These are phyloP conservation scores for Nycteola revayana DNA, from an alignment of 2,888 invertebrate species.

Conservation along the genomic window DNA sequence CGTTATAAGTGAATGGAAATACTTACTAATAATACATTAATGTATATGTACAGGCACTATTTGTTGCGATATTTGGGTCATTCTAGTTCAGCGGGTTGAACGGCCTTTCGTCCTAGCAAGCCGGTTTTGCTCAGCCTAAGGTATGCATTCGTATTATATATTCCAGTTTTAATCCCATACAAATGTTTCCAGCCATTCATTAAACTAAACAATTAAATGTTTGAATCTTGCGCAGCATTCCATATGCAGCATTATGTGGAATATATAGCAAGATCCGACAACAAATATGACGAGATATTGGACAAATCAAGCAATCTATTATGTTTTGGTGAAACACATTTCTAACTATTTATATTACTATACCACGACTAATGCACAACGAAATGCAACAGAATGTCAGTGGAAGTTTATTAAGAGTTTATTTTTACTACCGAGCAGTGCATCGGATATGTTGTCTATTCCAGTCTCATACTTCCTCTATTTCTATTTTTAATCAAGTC, in stretches of 20 bases:
- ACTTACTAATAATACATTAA: constrained; percentile 38
- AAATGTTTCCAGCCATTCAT: neutral
- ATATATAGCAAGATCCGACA: too few relatives aligned
- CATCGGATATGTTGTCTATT: constrained; percentile 56
- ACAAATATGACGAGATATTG: too few relatives aligned
- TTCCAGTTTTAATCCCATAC: neutral
- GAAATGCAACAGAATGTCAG: constrained; percentile 6
- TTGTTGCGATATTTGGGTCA: constrained; percentile 68
- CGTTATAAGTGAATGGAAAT: constrained; percentile 22
- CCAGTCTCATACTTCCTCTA: constrained; percentile 59
- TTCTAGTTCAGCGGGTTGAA: constrained; percentile 68
- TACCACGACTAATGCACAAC: too few relatives aligned
- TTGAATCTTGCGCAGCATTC: too few relatives aligned
- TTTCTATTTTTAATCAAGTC: constrained; percentile 59
- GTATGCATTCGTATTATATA: constrained; percentile 25
- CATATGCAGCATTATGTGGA: too few relatives aligned
- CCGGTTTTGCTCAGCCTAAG: constrained; percentile 45
- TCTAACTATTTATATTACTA: too few relatives aligned
- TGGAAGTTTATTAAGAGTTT: constrained; percentile 13
- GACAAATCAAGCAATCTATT: too few relatives aligned
- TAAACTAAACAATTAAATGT: too few relatives aligned
- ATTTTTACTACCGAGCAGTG: constrained; percentile 33
- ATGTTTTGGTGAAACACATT: too few relatives aligned
- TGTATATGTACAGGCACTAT: constrained; percentile 43
- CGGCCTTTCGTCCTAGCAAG: constrained; percentile 60